These are phyloP conservation scores for Gila orcuttii DNA, from an alignment of 2,113 vertebrate genomes.

Conservation along the genomic window DNA sequence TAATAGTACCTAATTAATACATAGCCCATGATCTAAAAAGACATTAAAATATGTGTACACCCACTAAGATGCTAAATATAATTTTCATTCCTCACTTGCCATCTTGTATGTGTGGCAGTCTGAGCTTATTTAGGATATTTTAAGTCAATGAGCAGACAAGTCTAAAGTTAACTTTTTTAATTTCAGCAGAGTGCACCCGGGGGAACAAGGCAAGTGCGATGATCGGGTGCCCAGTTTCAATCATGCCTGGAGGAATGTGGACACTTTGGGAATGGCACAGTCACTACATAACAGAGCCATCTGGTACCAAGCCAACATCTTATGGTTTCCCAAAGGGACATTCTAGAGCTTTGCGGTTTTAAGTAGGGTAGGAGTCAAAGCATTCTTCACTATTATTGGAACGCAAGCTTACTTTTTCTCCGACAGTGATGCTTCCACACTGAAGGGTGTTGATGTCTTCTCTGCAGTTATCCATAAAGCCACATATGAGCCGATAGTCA, in stretches of 20 bases:
- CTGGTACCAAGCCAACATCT: constrained; percentile 24
- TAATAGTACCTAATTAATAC: neutral
- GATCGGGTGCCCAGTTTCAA: constrained; percentile 1
- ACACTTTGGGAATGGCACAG: neutral
- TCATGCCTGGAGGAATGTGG: constrained; percentile 23
- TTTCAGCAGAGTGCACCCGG: constrained; percentile 1
- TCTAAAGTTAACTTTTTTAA: constrained; percentile 14
- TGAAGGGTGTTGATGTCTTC: constrained; percentile 86
- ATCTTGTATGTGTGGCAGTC: neutral
- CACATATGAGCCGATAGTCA: constrained; percentile 87
- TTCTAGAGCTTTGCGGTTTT: constrained; percentile 25
- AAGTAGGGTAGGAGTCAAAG: constrained; percentile 17
- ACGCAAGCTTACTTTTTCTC: constrained; percentile 80
- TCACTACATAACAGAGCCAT: constrained; percentile 1
- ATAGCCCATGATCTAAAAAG: neutral
- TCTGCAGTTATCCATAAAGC: constrained; percentile 89
- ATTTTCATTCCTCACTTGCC: neutral
- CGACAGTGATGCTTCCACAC: constrained; percentile 86
- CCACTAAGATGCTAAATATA: neutral
- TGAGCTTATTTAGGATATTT: constrained; percentile 16
- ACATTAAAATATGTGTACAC: neutral
- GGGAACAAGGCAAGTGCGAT: neutral
- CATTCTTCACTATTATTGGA: neutral
- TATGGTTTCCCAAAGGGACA: constrained; percentile 26
- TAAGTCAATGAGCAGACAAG: constrained; percentile 14